phyloP scores from a whole-genome alignment of 2,797 vertebrate species.

The Sebastes itinus region DNA sequence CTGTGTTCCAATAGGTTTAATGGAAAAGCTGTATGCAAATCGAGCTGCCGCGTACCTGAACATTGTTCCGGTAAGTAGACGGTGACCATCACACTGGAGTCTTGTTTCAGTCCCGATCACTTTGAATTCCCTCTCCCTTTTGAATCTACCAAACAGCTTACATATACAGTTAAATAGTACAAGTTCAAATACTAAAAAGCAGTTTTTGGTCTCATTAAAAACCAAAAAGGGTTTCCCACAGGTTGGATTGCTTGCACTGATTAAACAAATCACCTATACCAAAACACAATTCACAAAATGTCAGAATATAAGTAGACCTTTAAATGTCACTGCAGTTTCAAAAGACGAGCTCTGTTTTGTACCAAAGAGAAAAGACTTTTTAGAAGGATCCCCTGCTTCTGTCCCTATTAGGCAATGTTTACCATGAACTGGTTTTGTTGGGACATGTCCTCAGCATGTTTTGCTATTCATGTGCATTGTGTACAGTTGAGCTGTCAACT shows the following conservation, averaged over 20 bases:
- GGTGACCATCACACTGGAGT: background rate
- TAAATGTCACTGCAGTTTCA: background rate
- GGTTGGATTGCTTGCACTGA: background rate
- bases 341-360: background rate
- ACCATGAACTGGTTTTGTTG: background rate
- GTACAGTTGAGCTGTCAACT: background rate
- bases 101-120: background rate
- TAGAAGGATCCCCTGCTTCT: background rate
- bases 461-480: background rate
- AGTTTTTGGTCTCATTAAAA: background rate
- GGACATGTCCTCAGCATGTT: background rate
- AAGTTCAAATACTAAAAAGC: background rate
- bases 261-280: background rate
- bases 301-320: background rate
- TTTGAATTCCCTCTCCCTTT: background rate
- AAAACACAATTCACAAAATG: background rate
- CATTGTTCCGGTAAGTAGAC: conserved; percentile 84
- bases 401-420: background rate
- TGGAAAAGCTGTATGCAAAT: conserved; percentile 93
- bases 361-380: background rate
- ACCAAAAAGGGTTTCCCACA: background rate
- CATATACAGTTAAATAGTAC: background rate
- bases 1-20: conserved; percentile 81
- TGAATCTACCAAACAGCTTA: background rate
- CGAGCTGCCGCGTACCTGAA: conserved; percentile 93